phyloP scores from a whole-genome alignment of 2,797 vertebrate genomes.

The Cossypha niveicapilla region DNA sequence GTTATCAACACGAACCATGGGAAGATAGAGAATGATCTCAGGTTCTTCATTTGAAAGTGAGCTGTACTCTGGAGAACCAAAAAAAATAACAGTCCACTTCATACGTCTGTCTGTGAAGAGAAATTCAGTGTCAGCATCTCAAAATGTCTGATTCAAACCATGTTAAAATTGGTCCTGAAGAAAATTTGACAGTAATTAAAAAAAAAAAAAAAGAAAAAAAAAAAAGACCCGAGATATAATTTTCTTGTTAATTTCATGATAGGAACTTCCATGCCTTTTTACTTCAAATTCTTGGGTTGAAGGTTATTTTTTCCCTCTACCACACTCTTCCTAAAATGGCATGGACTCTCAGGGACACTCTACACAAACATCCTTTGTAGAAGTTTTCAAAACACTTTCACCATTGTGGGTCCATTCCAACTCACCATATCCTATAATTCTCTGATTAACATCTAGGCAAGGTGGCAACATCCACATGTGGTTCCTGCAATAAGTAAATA shows the following conservation, averaged over 20 bases:
- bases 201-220: neutral
- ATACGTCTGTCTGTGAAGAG: neutral
- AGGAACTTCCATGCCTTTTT: neutral
- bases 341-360: neutral
- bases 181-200: neutral
- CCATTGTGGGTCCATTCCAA: neutral
- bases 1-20: neutral
- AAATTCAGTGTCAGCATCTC: neutral
- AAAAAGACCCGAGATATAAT: accelerated
- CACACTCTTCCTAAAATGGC: neutral
- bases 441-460: neutral
- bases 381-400: neutral
- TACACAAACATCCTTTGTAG: neutral
- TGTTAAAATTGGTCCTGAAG: neutral
- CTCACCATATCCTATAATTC: neutral
- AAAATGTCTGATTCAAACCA: neutral
- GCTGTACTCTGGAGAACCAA: neutral
- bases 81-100: neutral
- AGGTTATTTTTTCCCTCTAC: neutral
- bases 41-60: neutral
- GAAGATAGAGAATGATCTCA: neutral
- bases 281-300: neutral
- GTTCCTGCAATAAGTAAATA: neutral
- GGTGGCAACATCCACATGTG: neutral
- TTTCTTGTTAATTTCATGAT: neutral